phyloP scores from a whole-genome alignment of 2,888 invertebrate species.

The Spialia ferax region DNA sequence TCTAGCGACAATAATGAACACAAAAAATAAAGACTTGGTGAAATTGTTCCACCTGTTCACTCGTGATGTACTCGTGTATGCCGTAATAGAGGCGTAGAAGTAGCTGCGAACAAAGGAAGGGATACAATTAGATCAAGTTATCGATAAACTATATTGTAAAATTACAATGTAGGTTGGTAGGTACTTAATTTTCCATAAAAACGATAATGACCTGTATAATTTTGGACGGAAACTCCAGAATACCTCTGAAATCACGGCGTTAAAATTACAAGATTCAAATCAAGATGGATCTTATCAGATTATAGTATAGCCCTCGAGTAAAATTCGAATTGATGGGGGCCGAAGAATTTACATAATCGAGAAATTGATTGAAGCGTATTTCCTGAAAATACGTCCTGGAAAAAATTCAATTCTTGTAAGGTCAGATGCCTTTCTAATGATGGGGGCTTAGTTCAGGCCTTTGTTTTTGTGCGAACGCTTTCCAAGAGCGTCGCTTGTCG shows the following conservation, averaged over 20 bases:
- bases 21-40: no score
- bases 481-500: not conserved
- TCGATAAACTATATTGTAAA: no score
- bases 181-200: constrained; percentile 12
- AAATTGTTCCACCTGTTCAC: no score
- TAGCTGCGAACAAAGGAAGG: no score
- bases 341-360: constrained; percentile 77
- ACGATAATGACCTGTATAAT: constrained; percentile 35
- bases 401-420: constrained; percentile 70
- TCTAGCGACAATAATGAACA: no score
- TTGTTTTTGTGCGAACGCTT: constrained; percentile 49
- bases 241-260: constrained; percentile 56
- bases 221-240: constrained; percentile 10
- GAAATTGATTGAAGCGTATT: constrained; percentile 82
- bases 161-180: no score
- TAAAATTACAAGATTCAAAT: constrained; percentile 64
- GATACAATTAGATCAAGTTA: no score
- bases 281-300: constrained; percentile 66
- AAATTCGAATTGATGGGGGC: constrained; percentile 66
- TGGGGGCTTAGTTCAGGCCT: constrained; percentile 52
- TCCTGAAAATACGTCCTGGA: constrained; percentile 61
- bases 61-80: no score
- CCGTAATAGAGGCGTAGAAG: no score
- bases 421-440: constrained; percentile 74
- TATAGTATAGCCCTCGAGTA: constrained; percentile 56